Evolutionary conservation across 2,888 invertebrate species (phyloP), one percentile per base, ranked within the genome.

Genomic region (Venusia cambrica): DNA sequence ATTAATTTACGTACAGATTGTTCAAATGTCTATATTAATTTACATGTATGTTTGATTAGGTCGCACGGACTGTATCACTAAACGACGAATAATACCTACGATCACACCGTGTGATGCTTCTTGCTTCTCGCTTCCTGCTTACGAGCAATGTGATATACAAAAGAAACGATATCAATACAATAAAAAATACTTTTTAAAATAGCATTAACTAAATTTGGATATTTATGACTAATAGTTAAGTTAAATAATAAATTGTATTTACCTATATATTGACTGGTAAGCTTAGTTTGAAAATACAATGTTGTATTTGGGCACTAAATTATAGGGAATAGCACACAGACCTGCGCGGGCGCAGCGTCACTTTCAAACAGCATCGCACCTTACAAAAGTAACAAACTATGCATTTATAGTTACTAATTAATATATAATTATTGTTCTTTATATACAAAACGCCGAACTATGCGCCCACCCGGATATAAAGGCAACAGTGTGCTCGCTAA

Each of bases 121-220:
- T n/a, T n/a, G n/a, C n/a, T n/a, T n/a, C n/a, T n/a, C n/a, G n/a
- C n/a, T n/a, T n/a, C n/a, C n/a, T 75, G 80, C 64, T 73, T 73
- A 70, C 63, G 62, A 69, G 67, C 71, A 64, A 71, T 67, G 71
- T 71, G 67, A 72, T 70, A 64, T 62, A 76, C 70, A 67, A 71
- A 69, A 54, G 65, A 57, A 65, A 68, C 60, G 64, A 67, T 57
- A 72, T 69, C 62, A 62, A 69, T 65, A 71, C 62, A 60, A 69
- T 68, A 68, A 72, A 72, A 65, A 68, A 66, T 62, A 67, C 59
- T 64, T 62, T 47, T 67, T 73, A 73, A 73, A 74, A 77, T 73
- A 81, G 67, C 69, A 79, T 80, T 77, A 81, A 81, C 85, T 85
- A 87, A 85, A 85, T 87, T 87, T 85, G 85, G 85, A 83, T 87